Conservation (phyloP, 2,888 invertebrate species). For the Napeogenes inachia region DNA sequence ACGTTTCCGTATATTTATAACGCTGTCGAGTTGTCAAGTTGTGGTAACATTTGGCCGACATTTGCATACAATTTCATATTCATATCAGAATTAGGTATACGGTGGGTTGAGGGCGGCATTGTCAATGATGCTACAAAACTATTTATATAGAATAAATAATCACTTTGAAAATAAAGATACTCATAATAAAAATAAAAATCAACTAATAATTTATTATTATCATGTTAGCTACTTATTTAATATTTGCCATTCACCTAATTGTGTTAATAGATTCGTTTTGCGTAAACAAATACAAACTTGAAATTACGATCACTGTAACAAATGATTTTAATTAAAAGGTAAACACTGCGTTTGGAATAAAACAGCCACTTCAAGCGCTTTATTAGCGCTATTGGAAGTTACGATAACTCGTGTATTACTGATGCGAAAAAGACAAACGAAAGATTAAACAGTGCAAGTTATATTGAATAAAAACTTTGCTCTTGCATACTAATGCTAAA, state of each 20-base stretch:
- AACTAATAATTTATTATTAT: neutral
- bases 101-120: conserved; percentile 42
- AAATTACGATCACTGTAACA: conserved; percentile 23
- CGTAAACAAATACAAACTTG: conserved; percentile 25
- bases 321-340: conserved; percentile 39
- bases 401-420: conserved; percentile 56
- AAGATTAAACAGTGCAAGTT: conserved; percentile 70
- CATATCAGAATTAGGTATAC: conserved; percentile 67
- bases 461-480: conserved; percentile 74
- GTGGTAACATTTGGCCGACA: conserved; percentile 61
- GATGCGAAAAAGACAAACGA: conserved; percentile 63
- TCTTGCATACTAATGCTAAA: conserved; percentile 75
- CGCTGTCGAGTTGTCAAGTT: conserved; percentile 66
- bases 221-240: neutral
- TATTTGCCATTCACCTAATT: neutral
- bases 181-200: no score
- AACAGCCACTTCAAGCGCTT: conserved; percentile 34
- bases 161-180: neutral
- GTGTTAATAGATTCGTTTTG: conserved; percentile 12
- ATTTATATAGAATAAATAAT: neutral
- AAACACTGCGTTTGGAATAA: conserved; percentile 36
- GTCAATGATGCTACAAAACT: conserved; percentile 18
- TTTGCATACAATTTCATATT: conserved; percentile 74
- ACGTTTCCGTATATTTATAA: conserved; percentile 63
- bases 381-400: conserved; percentile 45